Base-by-base conservation (phyloP, 1,140 invertebrate genomes). In the Drosophila funebris region DNA sequence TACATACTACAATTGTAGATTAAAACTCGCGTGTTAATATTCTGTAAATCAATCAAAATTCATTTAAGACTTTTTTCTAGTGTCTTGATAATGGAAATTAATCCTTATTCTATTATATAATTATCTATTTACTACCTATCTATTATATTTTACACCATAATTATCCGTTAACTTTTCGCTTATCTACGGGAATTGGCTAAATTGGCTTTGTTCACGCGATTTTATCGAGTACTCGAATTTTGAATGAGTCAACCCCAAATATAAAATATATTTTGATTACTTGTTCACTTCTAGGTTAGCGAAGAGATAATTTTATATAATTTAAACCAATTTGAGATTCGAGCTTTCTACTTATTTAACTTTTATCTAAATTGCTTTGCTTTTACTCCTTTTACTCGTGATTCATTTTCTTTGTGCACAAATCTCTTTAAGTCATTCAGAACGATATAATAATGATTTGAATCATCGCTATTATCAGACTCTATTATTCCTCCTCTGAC, bases 21-120 rank as follows among this genome's bases (percentile, higher is more conserved):
- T 85, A 69, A 43, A 62, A 75, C 58, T 85, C 82, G 78, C 74
- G 78, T 82, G 78, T 69, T 81, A 62, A 44, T 63, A 53, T 71
- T 54, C 50, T 76, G 39, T 56, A 66, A 76, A 75, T 87, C 78
- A 78, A 82, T 87, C 62, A 78, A 68, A 57, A 41, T 64, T 78
- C 52, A 57, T 41, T 62, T 54, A 60, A 44, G 61, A 13, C 64
- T 46, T 52, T 70, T 52, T 14, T 43, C 14, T 43, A 8, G 9
- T 43, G 13, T 27, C 4, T 44, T 39, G 43, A 57, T 71, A 50
- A 48, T 8, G 3, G 33, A 11, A 13, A 27, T 13, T 14, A n/a
- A n/a, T n/a, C 18, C 13, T 13, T 22, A 41, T 50, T 53, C 29
- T 36, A 62, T 27, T 8, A 44, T 27, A 33, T 56, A 39, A 33